Evolutionary conservation across 2,888 invertebrate genomes (phyloP), one percentile per base, ranked within the genome.

Genomic region (Erpobdella octoculata): DNA sequence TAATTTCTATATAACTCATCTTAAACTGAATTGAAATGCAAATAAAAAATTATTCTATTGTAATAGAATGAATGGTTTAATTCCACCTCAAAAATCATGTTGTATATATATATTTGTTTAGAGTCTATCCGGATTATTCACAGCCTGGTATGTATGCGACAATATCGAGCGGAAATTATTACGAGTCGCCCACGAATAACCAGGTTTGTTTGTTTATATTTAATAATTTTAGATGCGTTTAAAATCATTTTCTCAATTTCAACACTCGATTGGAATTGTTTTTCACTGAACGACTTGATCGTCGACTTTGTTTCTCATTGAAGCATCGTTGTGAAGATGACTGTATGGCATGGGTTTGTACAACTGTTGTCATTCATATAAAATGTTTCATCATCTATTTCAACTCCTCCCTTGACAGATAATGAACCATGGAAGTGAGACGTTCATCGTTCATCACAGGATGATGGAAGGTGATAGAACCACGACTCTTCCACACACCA

Each of bases 131-230:
- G 18, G 62, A 62, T 21, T 62, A 62, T 62, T 31, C 31, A 1
- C 62, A 62, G 31, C 62, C 62, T 6, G 62, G 62, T 72, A 86
- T 87, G 77, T 87, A 85, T 85, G 88, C 85, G 82, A 88, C 86
- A 79, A 87, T 86, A 79, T 86, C 85, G 80, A 85, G 88, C 80
- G 90, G 87, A 82, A 91, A 87, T 82, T 74, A 75, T 64, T 93
- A 87, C 21, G 62, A 37, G 84, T 89, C 88, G 15, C 37, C 28
- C 9, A 41, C 58, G 28, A 66, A 67, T 48, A 21, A 36, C 15
- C 73, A 74, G 64, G 73, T 71, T 61, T 35, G 37, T 46, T n/a
- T 12, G 33, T 21, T 64, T 15, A 70, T 37, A 1, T 35, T 21
- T 28, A 35, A 38, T n/a, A 28, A 31, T 25, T 21, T 12, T 15